Conservation (phyloP, 2,113 vertebrate genomes). For the Myrmecobius fasciatus region DNA sequence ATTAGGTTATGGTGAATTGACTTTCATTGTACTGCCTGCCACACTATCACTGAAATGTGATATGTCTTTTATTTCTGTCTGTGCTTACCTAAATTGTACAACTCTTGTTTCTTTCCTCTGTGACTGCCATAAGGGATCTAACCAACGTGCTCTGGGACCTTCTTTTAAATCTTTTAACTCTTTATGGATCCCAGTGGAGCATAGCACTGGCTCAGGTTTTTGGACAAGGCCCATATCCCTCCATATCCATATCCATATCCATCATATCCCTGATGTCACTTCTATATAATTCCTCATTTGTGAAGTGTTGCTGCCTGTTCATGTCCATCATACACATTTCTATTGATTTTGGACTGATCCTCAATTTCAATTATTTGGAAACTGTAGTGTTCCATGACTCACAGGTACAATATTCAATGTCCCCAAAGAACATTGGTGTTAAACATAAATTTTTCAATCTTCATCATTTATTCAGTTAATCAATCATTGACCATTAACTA, state of each 20-base stretch:
- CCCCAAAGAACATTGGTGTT: background rate
- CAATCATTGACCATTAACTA: background rate
- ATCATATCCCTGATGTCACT: background rate
- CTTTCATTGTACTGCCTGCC: background rate
- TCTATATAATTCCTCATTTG: background rate
- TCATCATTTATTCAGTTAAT: background rate
- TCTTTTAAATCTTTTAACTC: background rate
- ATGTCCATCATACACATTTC: background rate
- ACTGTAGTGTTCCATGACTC: background rate
- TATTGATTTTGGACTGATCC: background rate
- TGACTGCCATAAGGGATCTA: background rate
- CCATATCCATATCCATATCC: too few species aligned
- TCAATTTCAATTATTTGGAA: background rate
- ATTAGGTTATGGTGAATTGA: background rate
- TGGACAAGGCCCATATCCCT: too few species aligned
- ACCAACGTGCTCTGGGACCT: background rate
- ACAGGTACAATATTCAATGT: background rate
- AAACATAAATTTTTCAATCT: background rate
- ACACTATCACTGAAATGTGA: background rate
- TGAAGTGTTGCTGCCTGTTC: background rate
- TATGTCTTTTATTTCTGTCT: background rate
- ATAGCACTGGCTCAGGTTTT: background rate
- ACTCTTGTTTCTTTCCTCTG: background rate
- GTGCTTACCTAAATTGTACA: background rate
- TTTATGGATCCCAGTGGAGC: background rate